Conservation (phyloP, 2,888 invertebrate genomes). For the Dusona sp. region DNA sequence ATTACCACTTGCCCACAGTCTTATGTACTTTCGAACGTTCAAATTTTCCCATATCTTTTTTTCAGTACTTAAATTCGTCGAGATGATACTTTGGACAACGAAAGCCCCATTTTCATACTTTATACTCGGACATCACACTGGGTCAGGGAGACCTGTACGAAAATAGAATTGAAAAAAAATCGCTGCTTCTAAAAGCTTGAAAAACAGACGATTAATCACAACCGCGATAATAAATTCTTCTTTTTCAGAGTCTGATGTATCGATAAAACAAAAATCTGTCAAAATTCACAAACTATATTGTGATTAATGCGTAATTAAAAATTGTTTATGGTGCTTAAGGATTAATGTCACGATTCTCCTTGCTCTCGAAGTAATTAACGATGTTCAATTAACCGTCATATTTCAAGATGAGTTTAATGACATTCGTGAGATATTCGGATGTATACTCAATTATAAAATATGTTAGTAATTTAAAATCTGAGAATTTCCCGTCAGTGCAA, state of each 20-base stretch:
- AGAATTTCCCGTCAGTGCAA: not conserved
- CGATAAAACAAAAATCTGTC: too few species aligned
- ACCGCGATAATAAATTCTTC: too few species aligned
- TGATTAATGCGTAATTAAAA: not conserved
- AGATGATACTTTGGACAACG: not conserved
- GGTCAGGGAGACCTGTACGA: not conserved
- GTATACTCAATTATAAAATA: not conserved
- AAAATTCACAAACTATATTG: not conserved
- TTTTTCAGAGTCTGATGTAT: too few species aligned
- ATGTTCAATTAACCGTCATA: not conserved
- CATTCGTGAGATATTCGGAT: not conserved
- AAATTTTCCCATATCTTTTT: not conserved
- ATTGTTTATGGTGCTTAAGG: not conserved
- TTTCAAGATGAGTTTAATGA: not conserved
- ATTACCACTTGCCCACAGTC: constrained; percentile 1
- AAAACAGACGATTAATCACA: too few species aligned
- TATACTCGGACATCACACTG: not conserved
- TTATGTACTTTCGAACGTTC: constrained; percentile 1
- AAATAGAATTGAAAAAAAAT: not conserved
- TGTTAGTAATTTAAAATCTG: constrained; percentile 10
- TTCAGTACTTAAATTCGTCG: not conserved
- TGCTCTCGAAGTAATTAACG: not conserved
- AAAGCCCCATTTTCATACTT: not conserved
- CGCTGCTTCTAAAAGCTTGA: not conserved
- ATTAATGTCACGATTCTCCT: not conserved